A percentile compares a stretch with the other conserved stretches of the same genome.
Conservation (phyloP, 2,113 vertebrate genomes). For the Seriola aureovittata region DNA sequence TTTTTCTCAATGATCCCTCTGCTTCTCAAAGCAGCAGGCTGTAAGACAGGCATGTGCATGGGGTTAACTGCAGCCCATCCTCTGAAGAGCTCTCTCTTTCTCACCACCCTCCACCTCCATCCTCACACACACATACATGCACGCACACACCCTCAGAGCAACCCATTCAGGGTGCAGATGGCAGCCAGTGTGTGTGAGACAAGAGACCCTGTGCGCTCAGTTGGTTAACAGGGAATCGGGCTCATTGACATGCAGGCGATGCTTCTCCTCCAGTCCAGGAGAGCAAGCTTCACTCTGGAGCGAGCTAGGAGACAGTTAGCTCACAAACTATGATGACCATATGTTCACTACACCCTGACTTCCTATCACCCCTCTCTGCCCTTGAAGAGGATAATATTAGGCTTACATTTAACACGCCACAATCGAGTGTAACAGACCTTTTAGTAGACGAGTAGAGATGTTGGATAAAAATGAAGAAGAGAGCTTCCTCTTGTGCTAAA, state of each 20-base stretch:
- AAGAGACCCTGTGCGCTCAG: slow-evolving; percentile 69
- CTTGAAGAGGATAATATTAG: slow-evolving; percentile 59
- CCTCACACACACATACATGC: slow-evolving; percentile 15
- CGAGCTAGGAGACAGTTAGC: slow-evolving; percentile 51
- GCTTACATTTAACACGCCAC: slow-evolving; percentile 22
- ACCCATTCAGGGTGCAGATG: slow-evolving; percentile 83
- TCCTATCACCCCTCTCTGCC: slow-evolving; percentile 43
- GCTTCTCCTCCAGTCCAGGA: slow-evolving; percentile 66
- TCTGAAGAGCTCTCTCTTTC: slow-evolving; percentile 64
- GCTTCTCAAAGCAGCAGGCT: slow-evolving; percentile 72
- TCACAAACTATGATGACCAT: slow-evolving; percentile 60
- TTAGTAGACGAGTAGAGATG: neutral
- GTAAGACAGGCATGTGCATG: slow-evolving; percentile 68
- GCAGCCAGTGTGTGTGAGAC: slow-evolving; percentile 79
- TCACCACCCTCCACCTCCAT: slow-evolving; percentile 30
- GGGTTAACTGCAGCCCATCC: slow-evolving; percentile 73
- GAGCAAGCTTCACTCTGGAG: slow-evolving; percentile 55
- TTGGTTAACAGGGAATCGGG: slow-evolving; percentile 64
- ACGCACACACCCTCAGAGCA: slow-evolving; percentile 38
- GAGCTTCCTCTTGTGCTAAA: neutral
- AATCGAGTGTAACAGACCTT: slow-evolving; percentile 17
- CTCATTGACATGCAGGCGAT: slow-evolving; percentile 80
- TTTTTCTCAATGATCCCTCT: slow-evolving; percentile 81
- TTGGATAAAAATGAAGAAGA: neutral
- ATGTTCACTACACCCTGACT: slow-evolving; percentile 63